Percentiles rank a stretch among this genome's conserved stretches.
phyloP scores from a whole-genome alignment of 2,113 vertebrate genomes.

The Prolemur simus region DNA sequence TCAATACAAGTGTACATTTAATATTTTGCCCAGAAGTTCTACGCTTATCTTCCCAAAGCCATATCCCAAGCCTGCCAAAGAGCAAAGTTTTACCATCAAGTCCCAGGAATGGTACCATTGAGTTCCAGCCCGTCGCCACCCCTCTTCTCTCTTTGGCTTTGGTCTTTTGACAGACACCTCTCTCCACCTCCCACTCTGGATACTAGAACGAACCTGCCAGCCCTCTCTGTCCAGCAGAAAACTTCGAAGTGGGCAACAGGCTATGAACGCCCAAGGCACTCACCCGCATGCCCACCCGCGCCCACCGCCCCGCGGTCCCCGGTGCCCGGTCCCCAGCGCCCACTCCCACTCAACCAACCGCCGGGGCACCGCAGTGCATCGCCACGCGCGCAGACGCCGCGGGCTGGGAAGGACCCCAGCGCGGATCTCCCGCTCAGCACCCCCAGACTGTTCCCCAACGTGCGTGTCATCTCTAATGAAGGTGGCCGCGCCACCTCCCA shows the following conservation, averaged over 20 bases:
- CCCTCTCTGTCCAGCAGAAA: not conserved
- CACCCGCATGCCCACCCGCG: not conserved
- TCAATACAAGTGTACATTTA: not conserved
- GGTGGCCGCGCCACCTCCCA: slow-evolving; percentile 18
- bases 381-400: slow-evolving; percentile 73
- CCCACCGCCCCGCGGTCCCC: not conserved
- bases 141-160: not conserved
- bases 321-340: not conserved
- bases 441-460: slow-evolving; percentile 3
- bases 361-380: slow-evolving; percentile 60
- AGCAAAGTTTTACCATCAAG: not conserved
- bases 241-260: slow-evolving; percentile 74
- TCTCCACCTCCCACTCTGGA: not conserved
- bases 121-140: not conserved
- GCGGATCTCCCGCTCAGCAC: not conserved
- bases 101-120: not conserved
- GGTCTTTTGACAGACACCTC: slow-evolving; percentile 33
- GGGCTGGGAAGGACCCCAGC: not conserved
- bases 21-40: not conserved
- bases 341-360: not conserved
- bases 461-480: slow-evolving; percentile 50
- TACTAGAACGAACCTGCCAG: not conserved
- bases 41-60: not conserved
- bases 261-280: not conserved
- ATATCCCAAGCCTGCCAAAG: not conserved